These are phyloP conservation scores for Chironomus riparius DNA, from an alignment of 2,888 invertebrate species.

Conservation along the genomic window DNA sequence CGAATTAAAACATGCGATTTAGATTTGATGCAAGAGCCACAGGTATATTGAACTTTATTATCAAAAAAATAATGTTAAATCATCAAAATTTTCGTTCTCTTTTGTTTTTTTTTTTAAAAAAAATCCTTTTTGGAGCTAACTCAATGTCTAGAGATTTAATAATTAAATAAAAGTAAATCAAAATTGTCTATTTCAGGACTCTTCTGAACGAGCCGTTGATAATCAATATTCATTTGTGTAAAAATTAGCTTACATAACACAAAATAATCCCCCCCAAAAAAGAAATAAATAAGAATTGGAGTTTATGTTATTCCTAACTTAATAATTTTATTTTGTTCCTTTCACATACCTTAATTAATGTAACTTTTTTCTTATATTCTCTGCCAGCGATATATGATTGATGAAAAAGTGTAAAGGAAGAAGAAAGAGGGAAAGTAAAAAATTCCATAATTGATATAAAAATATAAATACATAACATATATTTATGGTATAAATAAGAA, in stretches of 20 bases:
- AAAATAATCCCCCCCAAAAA: not conserved
- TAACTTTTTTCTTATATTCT: not conserved
- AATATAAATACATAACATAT: not conserved
- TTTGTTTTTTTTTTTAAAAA: not conserved
- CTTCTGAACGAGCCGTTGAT: slow-evolving; percentile 54
- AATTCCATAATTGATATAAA: not conserved
- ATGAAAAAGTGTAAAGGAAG: not conserved
- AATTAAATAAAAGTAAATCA: slow-evolving; percentile 42
- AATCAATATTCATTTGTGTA: slow-evolving; percentile 63
- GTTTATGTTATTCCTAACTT: not conserved
- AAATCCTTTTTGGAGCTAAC: not conserved
- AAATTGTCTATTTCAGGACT: slow-evolving; percentile 33
- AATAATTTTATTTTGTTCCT: not conserved
- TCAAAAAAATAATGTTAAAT: not conserved
- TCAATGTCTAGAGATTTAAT: slow-evolving; percentile 25
- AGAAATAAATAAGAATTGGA: not conserved
- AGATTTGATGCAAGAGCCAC: slow-evolving; percentile 39
- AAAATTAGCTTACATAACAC: slow-evolving; percentile 28
- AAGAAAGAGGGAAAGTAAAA: not conserved
- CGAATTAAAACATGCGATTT: slow-evolving; percentile 43
- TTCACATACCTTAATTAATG: not conserved
- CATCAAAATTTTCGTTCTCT: not conserved
- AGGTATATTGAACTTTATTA: slow-evolving; percentile 26
- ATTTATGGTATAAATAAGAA: not conserved
- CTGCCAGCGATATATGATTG: not conserved